A percentile compares a stretch with the other conserved stretches of the same genome.
Evolutionary conservation across 1,140 invertebrate species (phyloP).

Genomic region (Lethrus apterus): DNA sequence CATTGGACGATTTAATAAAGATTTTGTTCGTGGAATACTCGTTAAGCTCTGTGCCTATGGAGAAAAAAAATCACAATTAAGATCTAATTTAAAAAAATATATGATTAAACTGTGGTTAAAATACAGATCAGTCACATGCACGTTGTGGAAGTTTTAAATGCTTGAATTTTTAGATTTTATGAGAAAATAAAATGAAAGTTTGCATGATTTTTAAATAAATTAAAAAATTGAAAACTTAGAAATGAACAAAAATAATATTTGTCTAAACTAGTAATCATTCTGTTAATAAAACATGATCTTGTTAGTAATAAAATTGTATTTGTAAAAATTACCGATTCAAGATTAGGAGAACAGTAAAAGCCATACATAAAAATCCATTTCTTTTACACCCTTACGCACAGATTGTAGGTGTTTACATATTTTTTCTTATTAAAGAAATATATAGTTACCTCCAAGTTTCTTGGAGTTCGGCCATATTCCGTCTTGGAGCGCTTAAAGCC

Average conservation of each 20-base stretch:
- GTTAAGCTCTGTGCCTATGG: slow-evolving; percentile 36
- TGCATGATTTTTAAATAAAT: slow-evolving; percentile 3
- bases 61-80: slow-evolving; percentile 23
- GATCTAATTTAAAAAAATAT: neutral
- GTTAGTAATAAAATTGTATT: neutral
- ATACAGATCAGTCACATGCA: neutral
- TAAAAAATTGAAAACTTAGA: slow-evolving; percentile 7
- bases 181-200: neutral
- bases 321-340: neutral
- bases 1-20: slow-evolving; percentile 29
- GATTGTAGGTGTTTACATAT: slow-evolving; percentile 36
- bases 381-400: slow-evolving; percentile 23
- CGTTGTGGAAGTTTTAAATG: neutral
- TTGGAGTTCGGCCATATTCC: slow-evolving; percentile 32
- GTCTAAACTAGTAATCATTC: neutral
- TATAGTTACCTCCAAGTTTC: slow-evolving; percentile 40
- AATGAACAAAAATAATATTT: slow-evolving; percentile 9
- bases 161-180: neutral
- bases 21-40: slow-evolving; percentile 34
- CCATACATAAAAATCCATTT: slow-evolving; percentile 2
- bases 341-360: neutral
- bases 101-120: neutral
- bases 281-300: neutral
- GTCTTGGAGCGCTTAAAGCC: slow-evolving; percentile 28
- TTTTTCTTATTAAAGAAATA: slow-evolving; percentile 37